These are phyloP conservation scores for Pachycephus smyrnensis DNA, from an alignment of 2,888 invertebrate species.

Conservation along the genomic window DNA sequence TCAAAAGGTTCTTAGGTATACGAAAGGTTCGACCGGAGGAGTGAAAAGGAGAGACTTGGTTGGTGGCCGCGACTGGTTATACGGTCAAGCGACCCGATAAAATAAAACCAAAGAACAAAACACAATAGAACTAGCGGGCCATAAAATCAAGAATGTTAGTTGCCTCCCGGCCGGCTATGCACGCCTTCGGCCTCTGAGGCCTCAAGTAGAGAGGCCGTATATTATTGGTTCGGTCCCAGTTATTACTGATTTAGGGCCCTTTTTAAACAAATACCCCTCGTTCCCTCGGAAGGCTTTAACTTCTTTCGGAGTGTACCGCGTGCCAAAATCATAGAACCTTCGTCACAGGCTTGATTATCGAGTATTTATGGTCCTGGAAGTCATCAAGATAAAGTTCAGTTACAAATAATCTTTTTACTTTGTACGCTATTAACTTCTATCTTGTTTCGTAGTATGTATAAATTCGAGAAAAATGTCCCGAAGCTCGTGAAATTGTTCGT, in stretches of 20 bases:
- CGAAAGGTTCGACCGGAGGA: slow-evolving; percentile 22
- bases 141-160: slow-evolving; percentile 50
- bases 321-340: neutral
- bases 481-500: neutral
- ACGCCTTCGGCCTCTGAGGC: slow-evolving; percentile 29
- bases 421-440: neutral
- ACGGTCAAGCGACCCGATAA: slow-evolving; percentile 38
- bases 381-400: neutral
- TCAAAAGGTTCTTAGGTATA: slow-evolving; percentile 18
- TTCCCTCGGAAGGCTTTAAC: slow-evolving; percentile 2
- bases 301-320: neutral
- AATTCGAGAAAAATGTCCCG: neutral
- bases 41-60: slow-evolving; percentile 32
- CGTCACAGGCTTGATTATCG: neutral
- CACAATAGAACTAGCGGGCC: slow-evolving; percentile 46
- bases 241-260: slow-evolving; percentile 45
- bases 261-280: slow-evolving; percentile 43
- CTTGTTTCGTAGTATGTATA: neutral
- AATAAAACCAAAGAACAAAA: slow-evolving; percentile 41
- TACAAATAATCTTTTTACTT: neutral
- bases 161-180: slow-evolving; percentile 44
- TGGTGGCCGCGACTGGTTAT: slow-evolving; percentile 45
- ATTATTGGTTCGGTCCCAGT: slow-evolving; percentile 43
- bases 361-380: neutral
- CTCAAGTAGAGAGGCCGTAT: slow-evolving; percentile 41